phyloP scores from a whole-genome alignment of 2,797 vertebrate species.

The Myotis vivesi region DNA sequence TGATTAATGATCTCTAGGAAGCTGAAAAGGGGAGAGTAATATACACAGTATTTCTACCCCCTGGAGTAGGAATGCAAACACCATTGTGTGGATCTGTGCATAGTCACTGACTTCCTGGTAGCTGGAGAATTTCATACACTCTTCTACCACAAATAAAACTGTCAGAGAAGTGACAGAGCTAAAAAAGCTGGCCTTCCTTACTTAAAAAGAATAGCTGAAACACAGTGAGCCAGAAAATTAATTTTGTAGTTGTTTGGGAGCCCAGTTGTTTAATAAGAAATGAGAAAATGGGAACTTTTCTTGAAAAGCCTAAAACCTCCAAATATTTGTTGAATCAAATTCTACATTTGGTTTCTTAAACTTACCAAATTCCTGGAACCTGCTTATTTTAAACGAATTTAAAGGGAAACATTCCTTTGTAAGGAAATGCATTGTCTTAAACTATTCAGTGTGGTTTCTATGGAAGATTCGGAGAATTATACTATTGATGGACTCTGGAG shows the following conservation, averaged over 20 bases:
- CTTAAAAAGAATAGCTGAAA: slow-evolving; percentile 87
- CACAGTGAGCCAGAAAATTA: slow-evolving; percentile 90
- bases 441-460: slow-evolving; percentile 27
- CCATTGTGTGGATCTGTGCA: slow-evolving; percentile 87
- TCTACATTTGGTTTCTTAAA: slow-evolving; percentile 70
- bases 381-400: slow-evolving; percentile 61
- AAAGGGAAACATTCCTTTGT: slow-evolving; percentile 63
- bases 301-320: slow-evolving; percentile 78
- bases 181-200: slow-evolving; percentile 83
- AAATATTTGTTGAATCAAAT: slow-evolving; percentile 81
- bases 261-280: slow-evolving; percentile 84
- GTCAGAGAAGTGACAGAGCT: slow-evolving; percentile 88
- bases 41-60: slow-evolving; percentile 87
- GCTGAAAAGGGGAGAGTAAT: slow-evolving; percentile 83
- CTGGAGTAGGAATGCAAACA: slow-evolving; percentile 89
- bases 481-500: neutral
- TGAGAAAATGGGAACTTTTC: slow-evolving; percentile 80
- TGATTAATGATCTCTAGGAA: slow-evolving; percentile 91
- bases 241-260: slow-evolving; percentile 86
- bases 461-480: slow-evolving; percentile 26
- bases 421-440: slow-evolving; percentile 43
- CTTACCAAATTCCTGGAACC: slow-evolving; percentile 72
- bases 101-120: slow-evolving; percentile 87
- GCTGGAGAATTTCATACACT: slow-evolving; percentile 90
- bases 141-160: slow-evolving; percentile 88